Conservation (phyloP, 2,113 vertebrate species). For the Albula glossodonta region DNA sequence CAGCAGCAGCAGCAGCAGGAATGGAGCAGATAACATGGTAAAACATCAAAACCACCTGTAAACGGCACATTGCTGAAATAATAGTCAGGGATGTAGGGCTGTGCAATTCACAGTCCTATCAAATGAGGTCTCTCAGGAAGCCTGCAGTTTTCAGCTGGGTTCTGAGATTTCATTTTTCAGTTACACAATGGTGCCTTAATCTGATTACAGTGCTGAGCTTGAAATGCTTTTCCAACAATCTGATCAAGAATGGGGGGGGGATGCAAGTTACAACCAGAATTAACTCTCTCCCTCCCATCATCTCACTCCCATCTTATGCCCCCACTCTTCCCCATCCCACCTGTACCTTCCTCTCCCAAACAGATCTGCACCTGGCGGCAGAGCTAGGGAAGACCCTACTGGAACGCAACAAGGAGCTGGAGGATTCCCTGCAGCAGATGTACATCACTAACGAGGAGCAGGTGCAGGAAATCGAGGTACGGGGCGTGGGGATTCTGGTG, state of each 20-base stretch:
- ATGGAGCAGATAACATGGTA: neutral
- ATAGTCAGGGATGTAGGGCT: neutral
- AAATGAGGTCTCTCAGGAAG: neutral
- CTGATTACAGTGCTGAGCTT: neutral
- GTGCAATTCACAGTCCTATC: neutral
- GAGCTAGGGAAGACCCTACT: constrained; percentile 96
- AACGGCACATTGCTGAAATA: neutral
- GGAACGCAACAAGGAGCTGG: constrained; percentile 96
- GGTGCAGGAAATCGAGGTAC: constrained; percentile 95
- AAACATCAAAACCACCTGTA: neutral
- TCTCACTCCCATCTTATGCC: neutral
- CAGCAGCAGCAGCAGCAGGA: neutral
- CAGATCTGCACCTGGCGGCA: constrained; percentile 70
- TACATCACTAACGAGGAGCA: constrained; percentile 94
- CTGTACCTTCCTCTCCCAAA: neutral
- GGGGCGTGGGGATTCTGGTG: neutral
- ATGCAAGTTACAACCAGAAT: constrained; percentile 1
- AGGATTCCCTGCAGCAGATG: constrained; percentile 86
- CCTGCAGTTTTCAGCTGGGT: neutral
- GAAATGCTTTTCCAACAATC: neutral
- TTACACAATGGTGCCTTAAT: neutral
- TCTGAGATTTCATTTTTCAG: neutral
- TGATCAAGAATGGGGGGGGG: neutral
- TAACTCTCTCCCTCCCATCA: neutral
- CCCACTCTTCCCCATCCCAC: neutral